A percentile compares a stretch with the other conserved stretches of the same genome.
Evolutionary conservation across 2,888 invertebrate genomes (phyloP).

Genomic region (Halictus ligatus): DNA sequence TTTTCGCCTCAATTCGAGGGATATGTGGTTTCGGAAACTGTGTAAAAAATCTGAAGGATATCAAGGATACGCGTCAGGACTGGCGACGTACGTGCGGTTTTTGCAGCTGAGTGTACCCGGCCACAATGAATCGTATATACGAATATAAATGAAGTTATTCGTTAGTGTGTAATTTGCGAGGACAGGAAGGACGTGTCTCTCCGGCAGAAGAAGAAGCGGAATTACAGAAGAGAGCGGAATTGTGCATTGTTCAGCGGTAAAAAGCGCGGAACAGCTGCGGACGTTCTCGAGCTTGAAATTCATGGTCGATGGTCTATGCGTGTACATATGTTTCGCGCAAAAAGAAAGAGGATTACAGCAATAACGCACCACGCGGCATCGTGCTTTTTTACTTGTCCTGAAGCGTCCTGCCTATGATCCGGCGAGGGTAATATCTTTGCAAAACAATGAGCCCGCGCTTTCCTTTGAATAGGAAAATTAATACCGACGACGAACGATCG

Average conservation of each 20-base stretch:
- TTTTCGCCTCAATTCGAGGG: too few relatives aligned
- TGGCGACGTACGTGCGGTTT: not conserved
- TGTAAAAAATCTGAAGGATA: not conserved
- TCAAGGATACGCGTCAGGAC: not conserved
- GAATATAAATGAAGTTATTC: slow-evolving; percentile 49
- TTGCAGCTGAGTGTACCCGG: not conserved
- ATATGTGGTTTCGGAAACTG: not conserved
- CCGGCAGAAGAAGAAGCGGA: slow-evolving; percentile 12
- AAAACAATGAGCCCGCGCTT: slow-evolving; percentile 20
- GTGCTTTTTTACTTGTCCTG: slow-evolving; percentile 3
- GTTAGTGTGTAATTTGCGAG: slow-evolving; percentile 47
- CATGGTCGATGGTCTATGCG: slow-evolving; percentile 44
- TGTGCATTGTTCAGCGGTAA: slow-evolving; percentile 55
- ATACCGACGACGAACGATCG: not conserved
- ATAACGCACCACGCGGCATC: not conserved
- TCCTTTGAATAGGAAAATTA: slow-evolving; percentile 16
- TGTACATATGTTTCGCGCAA: slow-evolving; percentile 26
- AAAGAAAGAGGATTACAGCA: slow-evolving; percentile 46
- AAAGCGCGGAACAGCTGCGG: slow-evolving; percentile 44
- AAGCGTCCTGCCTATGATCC: not conserved
- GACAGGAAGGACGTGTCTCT: slow-evolving; percentile 28
- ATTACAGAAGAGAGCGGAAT: slow-evolving; percentile 47
- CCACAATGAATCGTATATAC: slow-evolving; percentile 31
- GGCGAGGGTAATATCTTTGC: not conserved
- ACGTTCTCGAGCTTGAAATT: slow-evolving; percentile 44